Percentiles rank a stretch among this genome's conserved stretches.
These are phyloP conservation scores for Linyphia triangularis DNA, from an alignment of 2,888 invertebrate species.

Conservation along the genomic window DNA sequence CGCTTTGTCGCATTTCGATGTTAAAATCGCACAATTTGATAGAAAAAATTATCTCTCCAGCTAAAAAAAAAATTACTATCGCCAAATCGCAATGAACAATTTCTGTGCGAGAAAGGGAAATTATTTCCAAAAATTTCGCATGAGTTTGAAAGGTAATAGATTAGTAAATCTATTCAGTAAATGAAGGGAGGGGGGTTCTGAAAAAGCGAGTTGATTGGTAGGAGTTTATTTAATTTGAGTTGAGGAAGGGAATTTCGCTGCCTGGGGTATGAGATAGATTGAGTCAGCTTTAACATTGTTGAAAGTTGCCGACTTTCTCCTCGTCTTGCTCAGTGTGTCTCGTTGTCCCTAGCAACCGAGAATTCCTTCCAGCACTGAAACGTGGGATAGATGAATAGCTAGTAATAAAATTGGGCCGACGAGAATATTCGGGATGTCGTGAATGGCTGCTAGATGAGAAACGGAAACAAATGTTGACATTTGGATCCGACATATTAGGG, in stretches of 20 bases:
- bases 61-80: no score
- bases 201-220: not conserved
- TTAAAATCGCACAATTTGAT: no score
- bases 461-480: not conserved
- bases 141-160: no score
- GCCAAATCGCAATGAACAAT: no score
- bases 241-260: not conserved
- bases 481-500: not conserved
- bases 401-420: not conserved
- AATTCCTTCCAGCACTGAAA: not conserved
- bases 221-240: not conserved
- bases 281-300: not conserved
- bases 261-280: not conserved
- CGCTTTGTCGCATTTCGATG: no score
- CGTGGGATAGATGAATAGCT: not conserved
- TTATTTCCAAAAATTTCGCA: no score
- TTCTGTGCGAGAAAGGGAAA: no score
- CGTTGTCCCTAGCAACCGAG: not conserved
- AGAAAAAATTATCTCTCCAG: no score
- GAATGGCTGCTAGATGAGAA: not conserved
- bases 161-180: not conserved
- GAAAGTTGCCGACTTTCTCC: slow-evolving; percentile 1
- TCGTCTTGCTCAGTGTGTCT: not conserved
- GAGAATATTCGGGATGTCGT: not conserved
- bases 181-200: not conserved